Evolutionary conservation across 1,140 invertebrate species (phyloP).

Genomic region (Parasteatoda tepidariorum): DNA sequence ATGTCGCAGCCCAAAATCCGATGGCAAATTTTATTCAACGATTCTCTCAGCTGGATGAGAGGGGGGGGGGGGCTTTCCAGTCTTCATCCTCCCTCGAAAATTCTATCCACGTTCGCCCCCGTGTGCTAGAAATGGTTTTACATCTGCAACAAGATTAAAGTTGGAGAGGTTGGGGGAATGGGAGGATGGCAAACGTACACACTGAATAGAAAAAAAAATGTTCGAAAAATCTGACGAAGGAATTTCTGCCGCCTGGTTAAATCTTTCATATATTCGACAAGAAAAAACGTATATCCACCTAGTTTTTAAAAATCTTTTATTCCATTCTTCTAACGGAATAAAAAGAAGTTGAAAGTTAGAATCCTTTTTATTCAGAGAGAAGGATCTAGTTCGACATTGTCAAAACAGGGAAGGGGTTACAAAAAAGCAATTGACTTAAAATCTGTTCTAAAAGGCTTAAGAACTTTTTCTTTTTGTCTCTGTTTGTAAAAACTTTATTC

Average conservation of each 20-base stretch:
- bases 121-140: constrained; percentile 16
- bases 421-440: too few relatives aligned
- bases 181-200: neutral
- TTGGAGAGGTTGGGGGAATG: neutral
- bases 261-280: constrained; percentile 11
- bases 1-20: constrained; percentile 7
- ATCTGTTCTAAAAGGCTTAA: too few relatives aligned
- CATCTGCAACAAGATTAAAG: constrained; percentile 20
- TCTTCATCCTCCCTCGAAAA: neutral
- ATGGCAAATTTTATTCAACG: constrained; percentile 45
- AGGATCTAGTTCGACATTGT: too few relatives aligned
- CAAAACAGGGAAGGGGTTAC: too few relatives aligned
- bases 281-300: neutral
- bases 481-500: too few relatives aligned
- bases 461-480: too few relatives aligned
- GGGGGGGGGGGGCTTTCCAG: neutral
- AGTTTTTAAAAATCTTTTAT: neutral
- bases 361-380: too few relatives aligned
- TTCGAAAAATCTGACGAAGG: neutral
- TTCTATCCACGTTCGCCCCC: constrained; percentile 30
- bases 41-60: neutral
- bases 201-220: neutral
- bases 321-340: neutral
- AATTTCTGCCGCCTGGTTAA: constrained; percentile 13
- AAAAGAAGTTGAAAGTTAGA: neutral